These are phyloP conservation scores for Andrena haemorrhoa DNA, from an alignment of 2,888 invertebrate species.

Conservation along the genomic window DNA sequence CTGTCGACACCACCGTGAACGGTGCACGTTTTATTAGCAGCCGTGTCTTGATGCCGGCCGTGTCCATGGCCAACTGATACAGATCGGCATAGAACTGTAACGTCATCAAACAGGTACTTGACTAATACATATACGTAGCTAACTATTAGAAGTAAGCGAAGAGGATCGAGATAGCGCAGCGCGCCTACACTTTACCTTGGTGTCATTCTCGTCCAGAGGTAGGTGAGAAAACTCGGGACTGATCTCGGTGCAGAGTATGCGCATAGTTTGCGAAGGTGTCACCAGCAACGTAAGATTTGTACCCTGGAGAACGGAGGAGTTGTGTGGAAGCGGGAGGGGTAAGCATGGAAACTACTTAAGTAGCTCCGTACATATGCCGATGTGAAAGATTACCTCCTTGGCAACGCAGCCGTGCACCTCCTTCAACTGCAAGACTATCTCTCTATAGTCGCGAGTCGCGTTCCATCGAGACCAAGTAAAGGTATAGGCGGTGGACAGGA, in stretches of 20 bases:
- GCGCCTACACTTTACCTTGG: constrained; percentile 67
- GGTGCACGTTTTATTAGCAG: constrained; percentile 87
- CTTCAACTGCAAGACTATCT: constrained; percentile 89
- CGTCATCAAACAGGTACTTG: too few species aligned
- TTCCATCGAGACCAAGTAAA: constrained; percentile 94
- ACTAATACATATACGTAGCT: neutral
- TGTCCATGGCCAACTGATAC: constrained; percentile 89
- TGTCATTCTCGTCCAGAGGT: constrained; percentile 79
- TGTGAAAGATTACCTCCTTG: constrained; percentile 83
- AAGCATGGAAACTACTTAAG: too few species aligned
- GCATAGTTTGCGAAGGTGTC: constrained; percentile 89
- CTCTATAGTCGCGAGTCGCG: constrained; percentile 84
- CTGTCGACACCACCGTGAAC: constrained; percentile 87
- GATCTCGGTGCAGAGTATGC: constrained; percentile 92
- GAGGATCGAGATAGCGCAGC: neutral
- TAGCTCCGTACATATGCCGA: neutral
- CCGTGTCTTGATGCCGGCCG: constrained; percentile 88
- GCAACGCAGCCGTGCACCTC: constrained; percentile 87
- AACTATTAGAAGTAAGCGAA: neutral
- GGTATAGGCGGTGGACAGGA: constrained; percentile 89
- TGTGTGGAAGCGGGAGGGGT: too few species aligned
- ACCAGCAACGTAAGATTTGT: constrained; percentile 86
- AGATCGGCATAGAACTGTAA: constrained; percentile 91
- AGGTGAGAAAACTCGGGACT: constrained; percentile 89
- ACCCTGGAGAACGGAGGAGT: constrained; percentile 69